Evolutionary conservation across 1,140 invertebrate genomes (phyloP).

Genomic region (Musca vetustissima): DNA sequence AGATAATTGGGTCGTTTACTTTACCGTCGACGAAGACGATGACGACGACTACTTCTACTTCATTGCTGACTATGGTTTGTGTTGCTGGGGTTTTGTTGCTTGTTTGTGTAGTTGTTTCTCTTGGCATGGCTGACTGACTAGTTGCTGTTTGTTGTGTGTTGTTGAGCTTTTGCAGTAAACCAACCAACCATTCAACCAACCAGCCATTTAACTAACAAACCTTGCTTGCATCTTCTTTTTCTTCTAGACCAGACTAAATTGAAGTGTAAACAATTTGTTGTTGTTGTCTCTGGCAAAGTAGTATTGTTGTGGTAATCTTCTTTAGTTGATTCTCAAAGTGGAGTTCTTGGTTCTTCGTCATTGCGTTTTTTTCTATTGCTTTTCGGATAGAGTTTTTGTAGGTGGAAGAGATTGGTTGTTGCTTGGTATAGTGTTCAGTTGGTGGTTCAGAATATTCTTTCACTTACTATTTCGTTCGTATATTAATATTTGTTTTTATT

Average conservation of each 20-base stretch:
- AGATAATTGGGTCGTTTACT: slow-evolving; percentile 55
- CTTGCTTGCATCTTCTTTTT: background rate
- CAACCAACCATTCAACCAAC: background rate
- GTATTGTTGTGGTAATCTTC: background rate
- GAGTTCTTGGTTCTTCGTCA: background rate
- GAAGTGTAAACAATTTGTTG: background rate
- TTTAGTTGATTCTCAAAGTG: background rate
- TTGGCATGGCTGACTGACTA: too few relatives aligned
- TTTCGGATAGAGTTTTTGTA: background rate
- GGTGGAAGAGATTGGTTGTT: too few relatives aligned
- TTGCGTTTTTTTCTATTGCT: background rate
- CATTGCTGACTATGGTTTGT: slow-evolving; percentile 15
- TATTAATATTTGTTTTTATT: too few relatives aligned
- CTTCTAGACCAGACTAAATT: background rate
- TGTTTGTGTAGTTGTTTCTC: background rate
- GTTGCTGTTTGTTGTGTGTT: too few relatives aligned
- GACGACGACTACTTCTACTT: slow-evolving; percentile 21
- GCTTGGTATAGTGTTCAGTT: too few relatives aligned
- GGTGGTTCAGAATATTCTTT: too few relatives aligned
- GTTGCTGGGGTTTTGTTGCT: background rate
- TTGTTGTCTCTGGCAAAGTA: background rate
- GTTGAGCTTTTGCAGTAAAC: too few relatives aligned
- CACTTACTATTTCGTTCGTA: too few relatives aligned
- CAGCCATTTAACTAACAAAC: background rate
- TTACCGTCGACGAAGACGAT: too few relatives aligned